These are phyloP conservation scores for Parazoanthus darwini DNA, from an alignment of 92 coral and sea anemone genomes.

Conservation along the genomic window DNA sequence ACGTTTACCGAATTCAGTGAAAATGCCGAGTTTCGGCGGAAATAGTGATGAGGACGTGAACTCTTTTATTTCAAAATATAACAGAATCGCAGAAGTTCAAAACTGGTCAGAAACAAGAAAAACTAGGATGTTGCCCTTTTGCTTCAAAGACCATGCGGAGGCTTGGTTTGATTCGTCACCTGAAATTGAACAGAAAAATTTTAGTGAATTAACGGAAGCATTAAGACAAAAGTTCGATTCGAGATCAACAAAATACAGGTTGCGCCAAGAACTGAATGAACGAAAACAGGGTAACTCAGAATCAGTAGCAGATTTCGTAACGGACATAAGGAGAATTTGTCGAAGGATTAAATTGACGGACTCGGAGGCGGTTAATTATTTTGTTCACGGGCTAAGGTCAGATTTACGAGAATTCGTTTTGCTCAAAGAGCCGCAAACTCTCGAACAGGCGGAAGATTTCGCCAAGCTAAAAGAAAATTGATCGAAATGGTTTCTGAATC, in stretches of 20 bases:
- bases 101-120: slow-evolving; percentile 9
- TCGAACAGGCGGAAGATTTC: slow-evolving; percentile 33
- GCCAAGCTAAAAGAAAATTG: slow-evolving; percentile 36
- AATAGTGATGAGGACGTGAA: slow-evolving; percentile 20
- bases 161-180: slow-evolving; percentile 17
- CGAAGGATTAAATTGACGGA: slow-evolving; percentile 10
- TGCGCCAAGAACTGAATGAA: slow-evolving; percentile 10
- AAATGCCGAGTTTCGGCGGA: slow-evolving; percentile 25
- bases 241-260: not conserved
- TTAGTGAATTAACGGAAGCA: not conserved
- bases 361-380: slow-evolving; percentile 26
- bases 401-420: slow-evolving; percentile 9
- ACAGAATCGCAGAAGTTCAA: slow-evolving; percentile 18
- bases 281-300: slow-evolving; percentile 27
- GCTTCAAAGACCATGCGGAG: not conserved
- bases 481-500: not conserved
- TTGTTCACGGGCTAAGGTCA: slow-evolving; percentile 30
- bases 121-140: slow-evolving; percentile 11
- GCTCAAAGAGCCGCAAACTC: slow-evolving; percentile 26
- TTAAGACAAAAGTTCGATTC: slow-evolving; percentile 27
- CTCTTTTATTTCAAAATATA: slow-evolving; percentile 9
- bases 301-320: slow-evolving; percentile 11
- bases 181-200: not conserved
- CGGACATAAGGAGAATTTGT: slow-evolving; percentile 16
- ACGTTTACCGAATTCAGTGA: not conserved